Conservation (phyloP, 2,113 vertebrate species). For the Eurystomus gularis region DNA sequence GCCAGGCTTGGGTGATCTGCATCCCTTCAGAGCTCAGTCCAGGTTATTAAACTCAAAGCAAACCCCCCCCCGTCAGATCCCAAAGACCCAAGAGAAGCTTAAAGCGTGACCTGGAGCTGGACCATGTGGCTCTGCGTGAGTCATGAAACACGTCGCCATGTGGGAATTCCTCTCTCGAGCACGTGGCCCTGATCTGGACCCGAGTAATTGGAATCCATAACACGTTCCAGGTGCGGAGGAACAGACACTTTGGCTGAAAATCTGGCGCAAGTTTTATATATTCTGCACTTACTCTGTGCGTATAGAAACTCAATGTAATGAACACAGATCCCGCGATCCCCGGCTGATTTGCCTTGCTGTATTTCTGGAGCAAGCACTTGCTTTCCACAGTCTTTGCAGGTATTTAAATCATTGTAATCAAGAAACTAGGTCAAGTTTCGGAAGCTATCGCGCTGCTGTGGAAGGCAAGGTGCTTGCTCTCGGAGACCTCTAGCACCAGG, state of each 20-base stretch:
- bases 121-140: not conserved
- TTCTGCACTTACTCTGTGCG: not conserved
- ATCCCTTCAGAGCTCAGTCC: fast-evolving
- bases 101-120: not conserved
- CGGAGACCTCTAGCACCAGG: not conserved
- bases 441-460: fast-evolving
- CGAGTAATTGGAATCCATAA: not conserved
- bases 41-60: not conserved
- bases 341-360: not conserved
- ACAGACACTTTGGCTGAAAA: not conserved
- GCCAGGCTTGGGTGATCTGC: not conserved
- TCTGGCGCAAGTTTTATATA: not conserved
- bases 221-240: not conserved
- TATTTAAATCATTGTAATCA: not conserved
- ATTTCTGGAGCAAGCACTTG: not conserved
- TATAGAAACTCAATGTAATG: not conserved
- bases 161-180: not conserved
- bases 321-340: not conserved
- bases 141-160: not conserved
- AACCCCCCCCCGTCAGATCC: not conserved
- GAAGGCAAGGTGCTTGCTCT: not conserved
- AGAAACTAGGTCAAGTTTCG: not conserved
- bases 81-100: not conserved
- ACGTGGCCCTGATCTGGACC: too few species aligned
- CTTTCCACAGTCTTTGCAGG: not conserved